Conservation (phyloP, 2,888 invertebrate genomes). For the Thymelicus sylvestris region DNA sequence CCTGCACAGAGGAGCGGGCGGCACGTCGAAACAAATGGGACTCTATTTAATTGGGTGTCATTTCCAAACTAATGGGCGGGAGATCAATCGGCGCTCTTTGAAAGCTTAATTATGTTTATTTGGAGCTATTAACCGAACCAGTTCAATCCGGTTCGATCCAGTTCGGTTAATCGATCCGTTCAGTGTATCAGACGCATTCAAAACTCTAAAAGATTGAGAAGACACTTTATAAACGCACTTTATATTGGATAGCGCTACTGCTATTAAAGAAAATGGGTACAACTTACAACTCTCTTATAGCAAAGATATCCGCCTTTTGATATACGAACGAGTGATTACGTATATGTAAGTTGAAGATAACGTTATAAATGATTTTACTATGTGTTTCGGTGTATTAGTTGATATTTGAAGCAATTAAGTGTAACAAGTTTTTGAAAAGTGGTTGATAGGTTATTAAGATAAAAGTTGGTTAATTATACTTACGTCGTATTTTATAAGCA, state of each 20-base stretch:
- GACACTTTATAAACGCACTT: conserved; percentile 48
- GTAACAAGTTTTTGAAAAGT: conserved; percentile 16
- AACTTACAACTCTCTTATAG: conserved; percentile 44
- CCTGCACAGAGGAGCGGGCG: conserved; percentile 33
- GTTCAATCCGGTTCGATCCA: conserved; percentile 60
- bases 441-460: conserved; percentile 20
- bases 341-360: conserved; percentile 47
- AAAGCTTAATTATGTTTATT: conserved; percentile 81
- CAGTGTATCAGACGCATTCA: conserved; percentile 47
- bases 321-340: conserved; percentile 10
- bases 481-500: background rate
- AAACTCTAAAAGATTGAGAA: conserved; percentile 53
- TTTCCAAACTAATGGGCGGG: conserved; percentile 65
- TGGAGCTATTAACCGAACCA: conserved; percentile 72
- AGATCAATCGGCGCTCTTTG: conserved; percentile 74
- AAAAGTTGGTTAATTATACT: background rate
- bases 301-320: conserved; percentile 6
- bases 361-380: conserved; percentile 40
- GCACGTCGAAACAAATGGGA: conserved; percentile 51
- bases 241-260: conserved; percentile 41
- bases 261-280: conserved; percentile 52
- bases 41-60: conserved; percentile 70
- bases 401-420: conserved; percentile 27
- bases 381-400: conserved; percentile 42
- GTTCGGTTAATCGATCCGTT: conserved; percentile 68